Percentiles rank a stretch among this genome's conserved stretches.
These are phyloP conservation scores for Harpagifer antarcticus DNA, from an alignment of 2,797 vertebrate species.

Conservation along the genomic window DNA sequence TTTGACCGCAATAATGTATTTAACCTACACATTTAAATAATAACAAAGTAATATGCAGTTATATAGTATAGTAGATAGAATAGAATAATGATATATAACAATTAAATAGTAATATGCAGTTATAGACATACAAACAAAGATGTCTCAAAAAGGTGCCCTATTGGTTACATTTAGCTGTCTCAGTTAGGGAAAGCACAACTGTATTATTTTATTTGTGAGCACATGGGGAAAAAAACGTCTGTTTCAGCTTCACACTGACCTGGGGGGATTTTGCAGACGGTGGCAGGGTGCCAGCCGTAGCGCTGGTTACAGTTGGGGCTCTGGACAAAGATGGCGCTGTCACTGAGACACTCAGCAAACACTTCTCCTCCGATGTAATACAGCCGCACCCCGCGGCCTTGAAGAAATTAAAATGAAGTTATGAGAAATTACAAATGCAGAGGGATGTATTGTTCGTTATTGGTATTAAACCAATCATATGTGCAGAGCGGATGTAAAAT, in stretches of 20 bases:
- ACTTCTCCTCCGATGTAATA: constrained; percentile 99
- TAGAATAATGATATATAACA: too few species aligned
- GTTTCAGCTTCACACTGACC: constrained; percentile 77
- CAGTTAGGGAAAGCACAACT: too few species aligned
- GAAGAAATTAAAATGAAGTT: constrained; percentile 17
- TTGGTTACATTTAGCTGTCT: too few species aligned
- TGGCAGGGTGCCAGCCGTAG: constrained; percentile 98
- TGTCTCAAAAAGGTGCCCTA: too few species aligned
- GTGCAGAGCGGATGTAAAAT: not conserved
- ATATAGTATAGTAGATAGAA: too few species aligned
- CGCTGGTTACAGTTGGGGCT: constrained; percentile 99
- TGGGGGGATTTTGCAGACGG: constrained; percentile 99
- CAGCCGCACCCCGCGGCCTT: constrained; percentile 96
- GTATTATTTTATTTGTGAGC: too few species aligned
- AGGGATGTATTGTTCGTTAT: not conserved
- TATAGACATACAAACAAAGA: too few species aligned
- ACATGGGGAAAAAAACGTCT: too few species aligned
- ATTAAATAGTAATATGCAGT: too few species aligned
- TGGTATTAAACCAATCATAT: not conserved
- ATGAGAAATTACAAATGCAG: not conserved
- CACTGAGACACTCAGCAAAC: constrained; percentile 98
- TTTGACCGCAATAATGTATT: too few species aligned
- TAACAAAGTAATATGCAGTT: too few species aligned
- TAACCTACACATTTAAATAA: too few species aligned
- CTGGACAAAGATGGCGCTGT: constrained; percentile 99